Percentiles rank a stretch among this genome's conserved stretches.
These are phyloP conservation scores for Datnioides undecimradiatus DNA, from an alignment of 2,113 vertebrate species.

Conservation along the genomic window DNA sequence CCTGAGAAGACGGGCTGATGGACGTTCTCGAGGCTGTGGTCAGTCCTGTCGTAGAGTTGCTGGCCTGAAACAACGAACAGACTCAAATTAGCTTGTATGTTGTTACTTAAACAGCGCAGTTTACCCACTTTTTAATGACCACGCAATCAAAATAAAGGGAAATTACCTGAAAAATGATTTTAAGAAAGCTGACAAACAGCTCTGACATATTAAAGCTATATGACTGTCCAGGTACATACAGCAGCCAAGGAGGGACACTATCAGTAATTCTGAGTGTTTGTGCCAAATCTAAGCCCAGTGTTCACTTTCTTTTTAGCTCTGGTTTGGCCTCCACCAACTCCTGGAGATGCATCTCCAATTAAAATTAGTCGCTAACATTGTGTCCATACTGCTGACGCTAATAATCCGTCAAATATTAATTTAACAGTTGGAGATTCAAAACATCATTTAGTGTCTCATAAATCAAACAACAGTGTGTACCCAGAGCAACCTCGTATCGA, in stretches of 20 bases:
- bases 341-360: too few species aligned
- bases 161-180: too few species aligned
- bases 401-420: neutral
- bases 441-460: neutral
- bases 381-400: neutral
- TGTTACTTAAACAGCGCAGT: too few species aligned
- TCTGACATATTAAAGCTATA: neutral
- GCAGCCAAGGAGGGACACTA: too few species aligned
- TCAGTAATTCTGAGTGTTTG: too few species aligned
- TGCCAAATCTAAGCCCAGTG: too few species aligned
- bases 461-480: neutral
- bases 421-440: neutral
- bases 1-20: slow-evolving; percentile 92
- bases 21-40: slow-evolving; percentile 88
- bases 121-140: neutral
- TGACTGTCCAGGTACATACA: too few species aligned
- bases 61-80: slow-evolving; percentile 88
- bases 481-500: neutral
- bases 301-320: slow-evolving; percentile 1
- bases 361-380: neutral
- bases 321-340: neutral
- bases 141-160: neutral
- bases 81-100: neutral
- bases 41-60: slow-evolving; percentile 90
- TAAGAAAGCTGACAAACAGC: neutral